Conservation (phyloP, 1,140 invertebrate genomes). For the Caenorhabditis latens region DNA sequence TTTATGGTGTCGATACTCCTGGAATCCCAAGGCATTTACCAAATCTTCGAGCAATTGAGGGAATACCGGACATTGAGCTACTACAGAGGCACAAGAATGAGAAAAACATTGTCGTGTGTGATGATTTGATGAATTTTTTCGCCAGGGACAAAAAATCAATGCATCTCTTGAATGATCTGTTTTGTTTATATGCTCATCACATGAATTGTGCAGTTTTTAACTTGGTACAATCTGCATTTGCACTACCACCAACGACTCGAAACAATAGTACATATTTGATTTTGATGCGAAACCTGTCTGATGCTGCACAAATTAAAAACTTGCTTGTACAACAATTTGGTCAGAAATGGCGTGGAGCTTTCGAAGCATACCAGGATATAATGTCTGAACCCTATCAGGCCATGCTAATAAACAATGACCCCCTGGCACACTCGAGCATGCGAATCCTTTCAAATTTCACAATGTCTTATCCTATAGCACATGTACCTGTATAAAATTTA, state of each 20-base stretch:
- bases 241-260: not conserved
- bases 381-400: not conserved
- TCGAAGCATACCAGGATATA: not conserved
- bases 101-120: not conserved
- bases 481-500: not conserved
- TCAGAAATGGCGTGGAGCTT: not conserved
- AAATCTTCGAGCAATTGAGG: not conserved
- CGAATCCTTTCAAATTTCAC: not conserved
- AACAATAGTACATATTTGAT: not conserved
- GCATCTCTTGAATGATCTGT: not conserved
- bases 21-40: not conserved
- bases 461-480: not conserved
- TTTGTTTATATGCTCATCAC: not conserved
- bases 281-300: not conserved
- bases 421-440: not conserved
- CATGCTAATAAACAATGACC: not conserved
- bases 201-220: conserved; percentile 8
- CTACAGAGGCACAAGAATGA: not conserved
- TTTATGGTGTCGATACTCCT: not conserved
- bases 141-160: not conserved
- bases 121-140: conserved; percentile 4
- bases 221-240: not conserved
- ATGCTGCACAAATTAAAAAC: not conserved
- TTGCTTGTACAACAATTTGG: not conserved
- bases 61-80: not conserved